Base-by-base conservation (phyloP, 2,888 invertebrate genomes). In the Sphinx pinastri region DNA sequence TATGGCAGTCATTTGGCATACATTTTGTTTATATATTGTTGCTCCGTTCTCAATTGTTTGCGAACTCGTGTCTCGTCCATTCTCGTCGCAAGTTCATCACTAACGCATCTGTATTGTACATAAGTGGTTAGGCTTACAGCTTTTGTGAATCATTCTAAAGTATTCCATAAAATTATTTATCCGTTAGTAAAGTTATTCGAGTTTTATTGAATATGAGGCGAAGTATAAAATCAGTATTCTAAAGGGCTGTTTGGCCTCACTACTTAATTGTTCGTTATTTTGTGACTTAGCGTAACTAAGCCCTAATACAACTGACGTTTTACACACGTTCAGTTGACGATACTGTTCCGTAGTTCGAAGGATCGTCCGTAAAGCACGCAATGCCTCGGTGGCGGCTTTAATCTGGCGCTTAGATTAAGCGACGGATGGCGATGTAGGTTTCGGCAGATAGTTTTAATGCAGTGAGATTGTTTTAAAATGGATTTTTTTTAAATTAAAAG, bases 11-110 rank as follows among this genome's bases (percentile, higher is more conserved):
- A 51, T 51, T 47, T 59, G 49, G 31, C 31, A 14, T 68, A 31
- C 13, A 45, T 68, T 59, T 68, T 59, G 51, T 59, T 52, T 63
- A 67, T 59, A 59, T 59, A 38, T 57, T 47, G 19, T 68, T 45
- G 52, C 45, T 54, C 60, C 3, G 19, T 60, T 59, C 45, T 60
- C 16, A 3, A 13, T 19, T 49, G 1, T 38, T 63, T 47, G 16
- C 49, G 16, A 13, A 49, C 49, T 13, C 47, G 4, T 55, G 55
- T 8, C 10, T 75, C 72, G 79, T 79, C 80, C 83, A 82, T 78
- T 83, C 83, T 83, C 81, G 81, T 83, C 74, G 75, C 51, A 71
- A 73, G 70, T 73, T 69, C 68, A 68, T 45, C 70, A 74, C 75
- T 74, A 76, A 74, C 72, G 73, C 73, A 68, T 71, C 16, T 68